Percentiles rank a stretch among this genome's conserved stretches.
phyloP scores from a whole-genome alignment of 2,113 vertebrate species.

The Chamaetylas fuelleborni region DNA sequence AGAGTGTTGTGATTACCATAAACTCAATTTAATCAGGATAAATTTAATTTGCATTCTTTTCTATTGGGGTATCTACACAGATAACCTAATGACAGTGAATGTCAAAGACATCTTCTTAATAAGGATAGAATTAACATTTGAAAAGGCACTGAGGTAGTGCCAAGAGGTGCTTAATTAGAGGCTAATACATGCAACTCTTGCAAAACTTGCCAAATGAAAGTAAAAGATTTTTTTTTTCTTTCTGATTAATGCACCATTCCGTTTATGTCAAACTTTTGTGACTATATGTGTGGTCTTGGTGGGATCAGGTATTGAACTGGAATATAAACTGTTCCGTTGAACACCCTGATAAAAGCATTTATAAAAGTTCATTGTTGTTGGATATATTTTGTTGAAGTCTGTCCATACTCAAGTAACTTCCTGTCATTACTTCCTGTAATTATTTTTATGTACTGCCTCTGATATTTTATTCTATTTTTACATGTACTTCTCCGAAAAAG shows the following conservation, averaged over 20 bases:
- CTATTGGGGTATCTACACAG: background rate
- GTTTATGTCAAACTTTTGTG: background rate
- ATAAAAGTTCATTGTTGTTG: background rate
- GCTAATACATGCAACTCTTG: constrained; percentile 5
- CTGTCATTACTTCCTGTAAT: background rate
- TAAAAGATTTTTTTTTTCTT: background rate
- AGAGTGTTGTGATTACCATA: background rate
- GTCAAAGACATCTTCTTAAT: constrained; percentile 14
- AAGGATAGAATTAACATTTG: constrained; percentile 16
- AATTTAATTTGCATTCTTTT: constrained; percentile 6
- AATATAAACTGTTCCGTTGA: background rate
- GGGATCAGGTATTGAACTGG: background rate
- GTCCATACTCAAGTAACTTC: background rate
- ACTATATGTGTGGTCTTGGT: background rate
- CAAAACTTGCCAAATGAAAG: constrained; percentile 10
- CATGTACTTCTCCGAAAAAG: background rate
- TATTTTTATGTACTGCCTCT: background rate
- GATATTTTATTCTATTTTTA: constrained; percentile 22
- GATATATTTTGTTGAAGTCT: background rate
- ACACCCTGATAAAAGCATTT: background rate
- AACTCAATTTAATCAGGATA: background rate
- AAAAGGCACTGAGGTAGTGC: background rate
- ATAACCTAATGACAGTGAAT: constrained; percentile 1
- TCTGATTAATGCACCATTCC: background rate
- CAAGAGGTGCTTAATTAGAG: constrained; percentile 29